These are phyloP conservation scores for Spodoptera frugiperda DNA, from an alignment of 1,140 invertebrate species.

Conservation along the genomic window DNA sequence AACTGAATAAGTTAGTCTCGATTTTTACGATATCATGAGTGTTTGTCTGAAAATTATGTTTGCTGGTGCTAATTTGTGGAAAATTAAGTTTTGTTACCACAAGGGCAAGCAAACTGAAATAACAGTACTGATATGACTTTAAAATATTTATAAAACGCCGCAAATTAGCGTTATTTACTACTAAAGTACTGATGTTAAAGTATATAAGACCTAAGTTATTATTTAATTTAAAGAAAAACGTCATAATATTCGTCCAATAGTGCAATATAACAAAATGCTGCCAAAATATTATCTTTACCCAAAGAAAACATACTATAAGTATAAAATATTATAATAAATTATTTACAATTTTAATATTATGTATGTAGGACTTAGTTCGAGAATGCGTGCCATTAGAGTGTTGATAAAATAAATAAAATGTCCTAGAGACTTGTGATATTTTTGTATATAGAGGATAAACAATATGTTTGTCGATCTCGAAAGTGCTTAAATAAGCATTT, in stretches of 20 bases:
- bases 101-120: no score
- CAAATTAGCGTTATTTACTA: not conserved
- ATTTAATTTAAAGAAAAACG: not conserved
- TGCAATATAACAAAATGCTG: slow-evolving; percentile 6
- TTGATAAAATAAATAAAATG: not conserved
- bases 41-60: no score
- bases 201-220: not conserved
- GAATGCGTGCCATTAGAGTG: slow-evolving; percentile 1
- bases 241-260: slow-evolving; percentile 5
- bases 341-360: not conserved
- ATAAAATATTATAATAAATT: not conserved
- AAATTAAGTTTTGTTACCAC: no score
- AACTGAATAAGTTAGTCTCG: no score
- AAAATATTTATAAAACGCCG: no score
- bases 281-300: slow-evolving; percentile 15
- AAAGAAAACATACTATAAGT: not conserved
- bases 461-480: slow-evolving; percentile 11
- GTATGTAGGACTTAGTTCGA: not conserved
- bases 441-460: slow-evolving; percentile 14
- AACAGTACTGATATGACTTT: no score
- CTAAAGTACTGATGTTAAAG: not conserved
- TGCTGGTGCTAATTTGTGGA: no score
- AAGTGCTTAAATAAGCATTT: not conserved
- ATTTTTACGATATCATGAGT: no score
- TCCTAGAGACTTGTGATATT: slow-evolving; percentile 30